These are phyloP conservation scores for Chalcosyrphus nemorum DNA, from an alignment of 2,888 invertebrate genomes.

Conservation along the genomic window DNA sequence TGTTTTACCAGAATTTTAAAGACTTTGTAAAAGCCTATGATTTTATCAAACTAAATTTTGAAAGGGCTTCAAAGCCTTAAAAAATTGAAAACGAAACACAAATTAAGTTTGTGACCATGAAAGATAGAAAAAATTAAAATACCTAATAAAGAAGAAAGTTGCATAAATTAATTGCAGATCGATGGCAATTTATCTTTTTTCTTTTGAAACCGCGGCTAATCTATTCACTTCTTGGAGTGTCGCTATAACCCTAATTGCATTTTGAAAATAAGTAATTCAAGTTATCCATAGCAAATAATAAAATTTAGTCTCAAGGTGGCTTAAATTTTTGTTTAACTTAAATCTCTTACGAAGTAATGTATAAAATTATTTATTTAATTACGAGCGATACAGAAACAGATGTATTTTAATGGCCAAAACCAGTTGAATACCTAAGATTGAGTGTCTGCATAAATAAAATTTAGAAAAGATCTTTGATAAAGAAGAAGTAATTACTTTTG, in stretches of 20 bases:
- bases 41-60: background rate
- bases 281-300: background rate
- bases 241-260: background rate
- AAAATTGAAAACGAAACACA: background rate
- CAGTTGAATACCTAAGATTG: background rate
- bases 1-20: slow-evolving; percentile 1
- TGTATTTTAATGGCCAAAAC: background rate
- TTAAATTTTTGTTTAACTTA: background rate
- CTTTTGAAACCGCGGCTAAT: slow-evolving; percentile 17
- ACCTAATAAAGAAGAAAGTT: background rate
- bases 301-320: slow-evolving; percentile 15
- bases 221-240: too few species aligned
- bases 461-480: background rate
- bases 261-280: background rate
- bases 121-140: background rate
- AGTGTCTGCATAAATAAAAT: background rate
- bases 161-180: slow-evolving; percentile 30
- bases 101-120: background rate
- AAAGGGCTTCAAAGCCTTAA: background rate
- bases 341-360: background rate
- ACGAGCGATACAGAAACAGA: background rate
- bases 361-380: background rate
- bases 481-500: background rate
- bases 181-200: slow-evolving; percentile 5
- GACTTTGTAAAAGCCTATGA: background rate